Evolutionary conservation across 2,888 invertebrate species (phyloP), one percentile per base, ranked within the genome.

Genomic region (Apamea epomidion): DNA sequence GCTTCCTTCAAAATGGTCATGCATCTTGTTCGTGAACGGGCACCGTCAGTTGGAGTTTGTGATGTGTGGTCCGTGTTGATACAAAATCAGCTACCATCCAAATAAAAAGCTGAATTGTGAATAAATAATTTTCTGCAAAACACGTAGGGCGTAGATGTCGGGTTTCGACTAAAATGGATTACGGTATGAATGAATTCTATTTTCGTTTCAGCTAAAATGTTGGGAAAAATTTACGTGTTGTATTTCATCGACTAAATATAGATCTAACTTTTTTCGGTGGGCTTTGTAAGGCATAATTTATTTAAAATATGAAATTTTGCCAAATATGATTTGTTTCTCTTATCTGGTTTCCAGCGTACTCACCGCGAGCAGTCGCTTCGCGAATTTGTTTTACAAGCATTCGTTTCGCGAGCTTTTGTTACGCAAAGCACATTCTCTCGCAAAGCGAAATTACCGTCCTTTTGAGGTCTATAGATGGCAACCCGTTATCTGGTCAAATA

Each of bases 161-260:
- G 60, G 42, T 69, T 75, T 51, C 37, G n/a, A 37, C 67, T 83
- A 62, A 83, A 83, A 74, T 58, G 32, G 67, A 69, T 80, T 80
- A 76, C 42, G 60, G 16, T 48, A 45, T 37, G 37, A 76, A 80
- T 60, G 25, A 74, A 71, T 80, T 42, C n/a, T 51, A 75, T 71
- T 74, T 75, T 51, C 58, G 29, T 74, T 84, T 29, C 58, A 67
- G n/a, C 16, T 69, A 14, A 58, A 73, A 80, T 65, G 71, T 70
- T 65, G 42, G 18, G 54, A 45, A 1, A 5, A 37, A 65, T 60
- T 42, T 58, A 32, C 29, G 25, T 45, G 16, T 25, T 21, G 18
- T 58, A 45, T 72, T 73, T 51, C 8, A 51, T 32, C 3, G 29
- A 12, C 54, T 62, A 71, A 72, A 83, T 83, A 67, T 37, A 25